phyloP scores from a whole-genome alignment of 1,140 invertebrate species.

The Globodera ellingtonae region DNA sequence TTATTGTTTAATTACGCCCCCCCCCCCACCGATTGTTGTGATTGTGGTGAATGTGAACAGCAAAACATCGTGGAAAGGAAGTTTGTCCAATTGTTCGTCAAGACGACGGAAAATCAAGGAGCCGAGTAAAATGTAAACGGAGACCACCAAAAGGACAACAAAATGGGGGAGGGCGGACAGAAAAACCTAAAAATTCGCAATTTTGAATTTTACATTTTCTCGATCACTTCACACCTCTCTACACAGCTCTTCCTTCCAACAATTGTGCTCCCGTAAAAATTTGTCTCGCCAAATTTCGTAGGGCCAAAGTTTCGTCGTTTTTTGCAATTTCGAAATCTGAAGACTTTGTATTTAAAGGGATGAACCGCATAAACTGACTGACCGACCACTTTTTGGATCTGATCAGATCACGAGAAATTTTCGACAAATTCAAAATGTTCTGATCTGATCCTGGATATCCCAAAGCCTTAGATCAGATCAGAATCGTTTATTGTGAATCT shows the following conservation, averaged over 20 bases:
- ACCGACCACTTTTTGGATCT: too few relatives aligned
- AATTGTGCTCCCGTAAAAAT: neutral
- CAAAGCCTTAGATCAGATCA: too few relatives aligned
- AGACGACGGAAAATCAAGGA: conserved; percentile 24
- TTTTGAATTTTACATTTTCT: neutral
- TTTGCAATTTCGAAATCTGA: neutral
- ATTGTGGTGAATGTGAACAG: conserved; percentile 39
- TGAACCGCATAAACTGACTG: too few relatives aligned
- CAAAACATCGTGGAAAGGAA: conserved; percentile 32
- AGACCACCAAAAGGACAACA: conserved; percentile 22
- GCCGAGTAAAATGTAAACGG: conserved; percentile 22
- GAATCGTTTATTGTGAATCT: too few relatives aligned
- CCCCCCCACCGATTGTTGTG: conserved; percentile 32
- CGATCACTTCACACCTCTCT: neutral
- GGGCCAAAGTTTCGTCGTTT: neutral
- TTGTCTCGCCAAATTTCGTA: neutral
- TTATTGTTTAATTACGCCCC: too few relatives aligned
- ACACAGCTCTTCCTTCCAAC: neutral
- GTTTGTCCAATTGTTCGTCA: conserved; percentile 7
- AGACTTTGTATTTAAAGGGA: too few relatives aligned
- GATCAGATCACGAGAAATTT: too few relatives aligned
- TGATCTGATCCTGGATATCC: too few relatives aligned
- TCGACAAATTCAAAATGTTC: too few relatives aligned
- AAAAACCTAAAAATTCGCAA: conserved; percentile 3
- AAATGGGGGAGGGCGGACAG: conserved; percentile 10